Evolutionary conservation across 2,797 vertebrate species (phyloP).

Genomic region (Anabacerthia variegaticeps): DNA sequence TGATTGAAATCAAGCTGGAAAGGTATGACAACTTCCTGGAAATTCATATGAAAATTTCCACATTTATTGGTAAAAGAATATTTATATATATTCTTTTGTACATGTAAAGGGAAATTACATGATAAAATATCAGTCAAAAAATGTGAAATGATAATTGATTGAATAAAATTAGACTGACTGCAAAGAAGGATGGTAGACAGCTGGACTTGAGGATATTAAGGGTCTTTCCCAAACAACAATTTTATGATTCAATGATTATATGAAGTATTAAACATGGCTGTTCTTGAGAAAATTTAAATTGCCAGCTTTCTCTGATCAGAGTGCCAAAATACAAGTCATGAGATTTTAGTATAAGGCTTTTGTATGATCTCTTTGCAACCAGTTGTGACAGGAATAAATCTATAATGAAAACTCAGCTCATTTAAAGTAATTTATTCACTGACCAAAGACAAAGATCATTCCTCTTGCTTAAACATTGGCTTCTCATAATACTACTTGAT

Average conservation of each 20-base stretch:
- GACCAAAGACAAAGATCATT: neutral
- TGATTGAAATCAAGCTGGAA: neutral
- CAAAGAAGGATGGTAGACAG: neutral
- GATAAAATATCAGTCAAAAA: neutral
- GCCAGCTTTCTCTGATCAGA: neutral
- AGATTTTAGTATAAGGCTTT: neutral
- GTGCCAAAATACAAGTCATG: neutral
- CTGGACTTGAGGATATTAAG: neutral
- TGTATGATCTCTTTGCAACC: neutral
- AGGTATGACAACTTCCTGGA: neutral
- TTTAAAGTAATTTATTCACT: neutral
- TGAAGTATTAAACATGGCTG: neutral
- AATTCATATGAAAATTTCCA: neutral
- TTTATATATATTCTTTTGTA: neutral
- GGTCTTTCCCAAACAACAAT: neutral
- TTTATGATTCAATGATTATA: neutral
- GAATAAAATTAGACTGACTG: neutral
- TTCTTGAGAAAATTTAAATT: neutral
- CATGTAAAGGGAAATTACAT: neutral
- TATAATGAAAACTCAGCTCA: neutral
- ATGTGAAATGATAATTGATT: neutral
- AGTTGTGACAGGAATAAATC: neutral
- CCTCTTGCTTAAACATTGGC: neutral
- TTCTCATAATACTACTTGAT: neutral
- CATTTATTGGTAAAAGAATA: neutral